Base-by-base conservation (phyloP, 2,888 invertebrate species). In the Agrilus cyanescens region DNA sequence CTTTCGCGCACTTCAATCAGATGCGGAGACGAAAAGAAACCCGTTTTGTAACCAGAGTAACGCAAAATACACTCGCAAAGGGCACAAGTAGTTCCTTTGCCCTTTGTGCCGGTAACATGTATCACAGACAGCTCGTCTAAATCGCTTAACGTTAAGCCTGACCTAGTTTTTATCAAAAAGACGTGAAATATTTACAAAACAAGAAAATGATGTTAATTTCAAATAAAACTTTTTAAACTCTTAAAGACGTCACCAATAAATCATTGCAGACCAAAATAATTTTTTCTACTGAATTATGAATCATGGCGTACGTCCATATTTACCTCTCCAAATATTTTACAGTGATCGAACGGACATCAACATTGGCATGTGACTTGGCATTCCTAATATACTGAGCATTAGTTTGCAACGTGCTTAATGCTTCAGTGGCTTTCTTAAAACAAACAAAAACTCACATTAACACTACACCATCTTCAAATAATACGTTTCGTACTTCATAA, bases 91-190 rank as follows among this genome's bases (percentile, higher is more conserved):
- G 94, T 93, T 15, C 88, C 90, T 78, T 98, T 98, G 39, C 97
- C 98, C 69, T 98, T 98, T 1, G 97, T 97, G 8, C 98, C 98
- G 46, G 91, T 80, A 5, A 98, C 82, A 70, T 98, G 98, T 57
- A 98, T 91, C 33, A 94, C 78, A 41, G 88, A 83, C 14, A 95
- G 62, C 41, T 72, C 68, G 54, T 87, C 82, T 42, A 94, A 62
- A 48, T 78, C 75, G 1, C 78, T 69, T 14, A 80, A 48, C 1
- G 70, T 64, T 2, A 87, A 61, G 14, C 85, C 87, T 31, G 75
- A 75, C 46, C 82, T 74, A 40, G 33, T 33, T 13, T 14, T 14
- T 15, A 7, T 2, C 5, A n/a, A 33, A 33, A 33, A 2, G 2
- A 33, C 33, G n/a, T 2, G 13, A n/a, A 14, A 14, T 33, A 14